Conservation (phyloP, 2,113 vertebrate species). For the Willisornis vidua region DNA sequence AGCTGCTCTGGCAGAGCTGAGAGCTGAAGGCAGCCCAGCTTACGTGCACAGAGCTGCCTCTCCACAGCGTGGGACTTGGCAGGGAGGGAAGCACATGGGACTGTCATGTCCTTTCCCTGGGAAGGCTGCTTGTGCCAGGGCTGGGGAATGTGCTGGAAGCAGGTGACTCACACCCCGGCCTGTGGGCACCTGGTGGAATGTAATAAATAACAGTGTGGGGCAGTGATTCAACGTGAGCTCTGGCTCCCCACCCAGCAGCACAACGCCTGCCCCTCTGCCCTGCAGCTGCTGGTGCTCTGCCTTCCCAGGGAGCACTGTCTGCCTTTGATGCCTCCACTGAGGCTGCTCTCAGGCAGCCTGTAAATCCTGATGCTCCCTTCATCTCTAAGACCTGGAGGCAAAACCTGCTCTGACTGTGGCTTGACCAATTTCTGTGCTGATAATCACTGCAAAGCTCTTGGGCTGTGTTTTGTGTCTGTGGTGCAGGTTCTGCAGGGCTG, state of each 20-base stretch:
- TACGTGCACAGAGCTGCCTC: not conserved
- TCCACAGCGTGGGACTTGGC: slow-evolving; percentile 46
- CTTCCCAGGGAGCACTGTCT: not conserved
- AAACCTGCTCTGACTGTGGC: not conserved
- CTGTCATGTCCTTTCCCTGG: not conserved
- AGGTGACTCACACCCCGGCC: slow-evolving; percentile 48
- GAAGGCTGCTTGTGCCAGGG: slow-evolving; percentile 5
- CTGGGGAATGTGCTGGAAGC: slow-evolving; percentile 11
- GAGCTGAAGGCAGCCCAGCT: not conserved
- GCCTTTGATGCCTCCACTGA: not conserved
- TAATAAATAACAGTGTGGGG: not conserved
- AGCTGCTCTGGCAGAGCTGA: not conserved
- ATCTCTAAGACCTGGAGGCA: not conserved
- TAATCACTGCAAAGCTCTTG: not conserved
- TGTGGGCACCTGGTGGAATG: slow-evolving; percentile 10
- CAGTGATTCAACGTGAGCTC: not conserved
- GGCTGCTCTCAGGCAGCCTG: not conserved
- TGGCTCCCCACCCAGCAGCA: not conserved
- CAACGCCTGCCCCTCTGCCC: not conserved
- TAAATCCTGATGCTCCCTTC: not conserved
- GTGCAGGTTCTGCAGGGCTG: not conserved
- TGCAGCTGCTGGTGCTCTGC: not conserved
- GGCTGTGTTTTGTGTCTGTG: not conserved
- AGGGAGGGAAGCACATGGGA: not conserved
- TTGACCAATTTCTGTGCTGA: not conserved